Evolutionary conservation across 23 tunicate genomes (phyloP).

Genomic region (Ascidia mentula): DNA sequence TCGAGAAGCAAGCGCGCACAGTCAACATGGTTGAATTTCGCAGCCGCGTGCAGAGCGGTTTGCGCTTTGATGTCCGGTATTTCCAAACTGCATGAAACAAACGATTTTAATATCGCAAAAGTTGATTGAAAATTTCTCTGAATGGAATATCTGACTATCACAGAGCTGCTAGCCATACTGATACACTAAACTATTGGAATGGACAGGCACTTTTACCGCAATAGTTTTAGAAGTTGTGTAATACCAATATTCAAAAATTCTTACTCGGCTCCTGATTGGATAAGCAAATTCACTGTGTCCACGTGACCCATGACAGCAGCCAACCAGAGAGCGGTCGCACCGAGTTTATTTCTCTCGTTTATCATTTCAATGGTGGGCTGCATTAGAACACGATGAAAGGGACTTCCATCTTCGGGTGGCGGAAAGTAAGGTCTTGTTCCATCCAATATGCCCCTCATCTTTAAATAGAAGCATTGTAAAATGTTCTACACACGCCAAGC

Average conservation of each 20-base stretch:
- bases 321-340: conserved; percentile 77
- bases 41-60: conserved; percentile 85
- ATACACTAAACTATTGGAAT: no score
- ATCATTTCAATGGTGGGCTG: conserved; percentile 12
- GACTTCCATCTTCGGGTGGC: background rate
- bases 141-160: no score
- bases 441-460: background rate
- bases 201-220: no score
- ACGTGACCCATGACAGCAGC: conserved; percentile 78
- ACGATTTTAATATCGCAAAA: no score
- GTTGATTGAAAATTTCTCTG: no score
- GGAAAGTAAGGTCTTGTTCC: background rate
- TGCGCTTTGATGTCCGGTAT: conserved; percentile 76
- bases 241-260: conserved; percentile 3
- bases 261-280: conserved; percentile 74
- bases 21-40: conserved; percentile 60
- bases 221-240: no score
- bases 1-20: conserved; percentile 54
- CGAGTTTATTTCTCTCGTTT: conserved; percentile 62
- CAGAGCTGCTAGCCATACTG: no score
- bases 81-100: conserved; percentile 48
- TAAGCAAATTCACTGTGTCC: conserved; percentile 50
- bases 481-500: background rate
- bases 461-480: background rate
- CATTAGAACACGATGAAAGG: background rate